Percentiles rank a stretch among this genome's conserved stretches.
Evolutionary conservation across 2,888 invertebrate species (phyloP).

Genomic region (Exocentrus adspersus): DNA sequence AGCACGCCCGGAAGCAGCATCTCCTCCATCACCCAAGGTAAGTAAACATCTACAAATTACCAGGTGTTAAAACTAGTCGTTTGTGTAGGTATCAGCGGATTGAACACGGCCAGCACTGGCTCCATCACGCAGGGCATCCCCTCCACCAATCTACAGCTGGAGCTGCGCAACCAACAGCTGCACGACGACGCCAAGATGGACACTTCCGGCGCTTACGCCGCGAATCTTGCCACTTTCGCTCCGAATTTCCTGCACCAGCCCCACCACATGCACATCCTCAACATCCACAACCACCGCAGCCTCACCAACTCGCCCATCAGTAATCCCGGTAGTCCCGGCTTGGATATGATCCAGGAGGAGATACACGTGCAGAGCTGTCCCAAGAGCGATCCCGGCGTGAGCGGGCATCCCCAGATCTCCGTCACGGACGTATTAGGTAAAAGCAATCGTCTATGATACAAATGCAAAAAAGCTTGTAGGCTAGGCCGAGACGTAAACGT

Average conservation of each 20-base stretch:
- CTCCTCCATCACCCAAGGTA: constrained; percentile 70
- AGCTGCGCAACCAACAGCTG: constrained; percentile 53
- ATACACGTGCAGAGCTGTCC: constrained; percentile 65
- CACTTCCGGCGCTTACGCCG: constrained; percentile 31
- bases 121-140: constrained; percentile 82
- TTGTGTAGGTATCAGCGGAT: constrained; percentile 72
- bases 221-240: constrained; percentile 45
- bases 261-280: constrained; percentile 58
- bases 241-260: constrained; percentile 28
- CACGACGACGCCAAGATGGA: constrained; percentile 66
- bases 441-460: too few relatives aligned
- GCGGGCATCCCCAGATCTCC: constrained; percentile 84
- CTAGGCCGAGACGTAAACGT: too few relatives aligned
- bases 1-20: constrained; percentile 59
- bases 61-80: too few relatives aligned
- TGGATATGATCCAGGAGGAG: constrained; percentile 84
- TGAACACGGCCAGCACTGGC: constrained; percentile 72
- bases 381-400: constrained; percentile 58
- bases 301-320: constrained; percentile 72
- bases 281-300: constrained; percentile 66
- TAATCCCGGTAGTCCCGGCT: constrained; percentile 72
- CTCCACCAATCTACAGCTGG: constrained; percentile 58
- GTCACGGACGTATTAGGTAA: constrained; percentile 88
- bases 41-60: background rate
- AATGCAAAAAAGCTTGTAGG: too few relatives aligned